These are phyloP conservation scores for Elachura formosa DNA, from an alignment of 2,113 vertebrate genomes.

Conservation along the genomic window DNA sequence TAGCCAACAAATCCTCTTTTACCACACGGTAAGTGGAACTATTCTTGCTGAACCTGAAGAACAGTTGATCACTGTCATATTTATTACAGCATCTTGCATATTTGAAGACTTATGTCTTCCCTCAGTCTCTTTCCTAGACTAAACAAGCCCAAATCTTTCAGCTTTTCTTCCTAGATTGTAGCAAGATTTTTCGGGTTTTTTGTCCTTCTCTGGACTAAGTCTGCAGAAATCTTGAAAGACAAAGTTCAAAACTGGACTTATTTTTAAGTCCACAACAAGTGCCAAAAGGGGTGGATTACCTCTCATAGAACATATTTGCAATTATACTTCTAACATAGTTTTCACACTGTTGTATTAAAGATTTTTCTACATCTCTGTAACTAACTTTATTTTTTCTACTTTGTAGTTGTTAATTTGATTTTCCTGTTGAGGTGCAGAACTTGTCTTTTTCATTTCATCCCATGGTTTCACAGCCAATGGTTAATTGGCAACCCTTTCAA, in stretches of 20 bases:
- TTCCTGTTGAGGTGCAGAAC: background rate
- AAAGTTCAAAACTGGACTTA: background rate
- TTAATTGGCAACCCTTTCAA: background rate
- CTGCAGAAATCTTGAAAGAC: background rate
- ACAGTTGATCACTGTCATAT: constrained; percentile 54
- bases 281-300: background rate
- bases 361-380: background rate
- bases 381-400: background rate
- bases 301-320: background rate
- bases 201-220: background rate
- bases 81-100: constrained; percentile 45
- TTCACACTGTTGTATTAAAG: background rate
- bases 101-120: constrained; percentile 52
- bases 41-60: constrained; percentile 42
- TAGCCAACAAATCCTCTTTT: constrained; percentile 41
- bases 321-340: background rate
- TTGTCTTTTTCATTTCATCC: background rate
- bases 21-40: background rate
- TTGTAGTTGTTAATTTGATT: background rate
- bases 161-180: constrained; percentile 9
- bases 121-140: constrained; percentile 47
- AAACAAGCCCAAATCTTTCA: constrained; percentile 48
- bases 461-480: background rate
- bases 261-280: background rate
- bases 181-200: background rate